These are phyloP conservation scores for Urechis unicinctus DNA, from an alignment of 2,888 invertebrate species.

Conservation along the genomic window DNA sequence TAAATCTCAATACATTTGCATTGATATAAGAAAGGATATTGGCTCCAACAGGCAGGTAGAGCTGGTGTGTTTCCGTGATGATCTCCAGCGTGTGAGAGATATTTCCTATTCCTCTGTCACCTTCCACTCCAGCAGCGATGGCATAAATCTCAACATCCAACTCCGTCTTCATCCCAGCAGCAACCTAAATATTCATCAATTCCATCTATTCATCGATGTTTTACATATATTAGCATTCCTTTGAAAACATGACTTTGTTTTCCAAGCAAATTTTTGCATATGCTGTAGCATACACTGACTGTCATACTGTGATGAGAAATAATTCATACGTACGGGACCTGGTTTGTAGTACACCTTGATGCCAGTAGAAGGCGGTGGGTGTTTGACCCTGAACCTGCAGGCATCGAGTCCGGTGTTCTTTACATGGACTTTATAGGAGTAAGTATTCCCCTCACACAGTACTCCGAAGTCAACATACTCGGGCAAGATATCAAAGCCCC, in stretches of 20 bases:
- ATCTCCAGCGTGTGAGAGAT: conserved; percentile 44
- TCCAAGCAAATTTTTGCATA: not conserved
- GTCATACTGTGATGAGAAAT: not conserved
- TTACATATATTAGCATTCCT: not conserved
- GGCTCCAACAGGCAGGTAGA: conserved; percentile 43
- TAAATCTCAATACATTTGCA: too few species aligned
- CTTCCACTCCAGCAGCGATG: conserved; percentile 44
- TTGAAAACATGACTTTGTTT: not conserved
- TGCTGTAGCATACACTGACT: not conserved
- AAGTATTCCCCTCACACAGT: conserved; percentile 46
- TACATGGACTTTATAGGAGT: conserved; percentile 35
- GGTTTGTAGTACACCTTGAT: conserved; percentile 43
- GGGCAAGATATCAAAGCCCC: conserved; percentile 44
- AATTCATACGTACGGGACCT: conserved; percentile 38
- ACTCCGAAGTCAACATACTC: conserved; percentile 46
- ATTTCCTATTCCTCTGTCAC: conserved; percentile 36
- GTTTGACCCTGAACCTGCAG: conserved; percentile 46
- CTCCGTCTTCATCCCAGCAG: conserved; percentile 47
- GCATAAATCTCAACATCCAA: conserved; percentile 45
- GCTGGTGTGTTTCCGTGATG: conserved; percentile 44
- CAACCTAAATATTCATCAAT: conserved; percentile 30
- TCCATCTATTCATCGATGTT: not conserved
- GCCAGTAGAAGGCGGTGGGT: conserved; percentile 49
- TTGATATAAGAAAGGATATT: conserved; percentile 41
- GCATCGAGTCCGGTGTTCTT: conserved; percentile 49